Evolutionary conservation across 2,797 vertebrate genomes (phyloP), one percentile per base, ranked within the genome.

Genomic region (Taenioides sp.): DNA sequence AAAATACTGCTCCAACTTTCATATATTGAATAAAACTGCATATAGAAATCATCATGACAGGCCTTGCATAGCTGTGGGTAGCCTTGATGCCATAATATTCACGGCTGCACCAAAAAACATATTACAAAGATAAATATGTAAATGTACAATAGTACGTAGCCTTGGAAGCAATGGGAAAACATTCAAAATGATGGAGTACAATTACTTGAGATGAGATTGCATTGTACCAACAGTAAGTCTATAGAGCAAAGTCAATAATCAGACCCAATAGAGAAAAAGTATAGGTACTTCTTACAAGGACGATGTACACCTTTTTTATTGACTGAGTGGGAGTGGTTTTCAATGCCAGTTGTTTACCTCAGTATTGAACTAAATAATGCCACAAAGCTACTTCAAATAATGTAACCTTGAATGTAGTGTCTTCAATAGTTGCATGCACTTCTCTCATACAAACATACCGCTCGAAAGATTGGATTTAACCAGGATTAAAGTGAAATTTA

Each of bases 111-210:
- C 40, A 63, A 14, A 62, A 20, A 69, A 71, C 64, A 77, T 74
- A 63, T 67, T 57, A 62, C 18, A 67, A 28, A 52, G 20, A 72
- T 69, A 80, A 71, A 49, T 72, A 77, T 80, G 75, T 68, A 79
- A 80, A 81, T 75, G 60, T 10, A 55, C 5, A 61, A 61, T n/a
- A 37, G 7, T 6, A 6, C 6, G 18, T 22, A 28, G 43, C 63
- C 63, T 65, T 65, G 63, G 16, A 18, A 20, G 40, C 16, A 43
- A 23, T 18, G 7, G 7, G 10, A 49, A 49, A 65, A 14, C 22
- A 12, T 11, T 37, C 9, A 9, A 10, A 34, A 40, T 34, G 0
- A 37, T 23, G 12, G 40, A 43, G 40, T n/a, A 52, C 65, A 31
- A 28, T 54, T 16, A 11, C 65, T 52, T 67, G 27, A 65, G 25